A percentile compares a stretch with the other conserved stretches of the same genome.
These are phyloP conservation scores for Glossosoma conforme DNA, from an alignment of 1,140 invertebrate genomes.

Conservation along the genomic window DNA sequence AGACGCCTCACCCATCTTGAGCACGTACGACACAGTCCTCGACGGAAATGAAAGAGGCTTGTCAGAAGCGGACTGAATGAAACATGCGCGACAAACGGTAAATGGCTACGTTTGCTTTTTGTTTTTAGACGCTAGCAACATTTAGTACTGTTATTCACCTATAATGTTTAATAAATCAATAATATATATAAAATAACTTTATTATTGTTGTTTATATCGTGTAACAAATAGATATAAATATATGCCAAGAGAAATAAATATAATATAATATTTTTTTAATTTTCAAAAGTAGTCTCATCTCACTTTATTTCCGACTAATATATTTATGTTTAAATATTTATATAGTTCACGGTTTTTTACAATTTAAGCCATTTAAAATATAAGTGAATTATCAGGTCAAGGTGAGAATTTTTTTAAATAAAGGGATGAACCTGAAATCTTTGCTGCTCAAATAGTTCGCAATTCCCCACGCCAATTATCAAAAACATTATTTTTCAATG, in stretches of 20 bases:
- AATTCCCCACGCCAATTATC: too few relatives aligned
- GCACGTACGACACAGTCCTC: constrained; percentile 24
- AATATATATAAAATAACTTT: neutral
- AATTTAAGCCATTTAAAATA: too few relatives aligned
- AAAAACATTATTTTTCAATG: too few relatives aligned
- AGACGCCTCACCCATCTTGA: constrained; percentile 26
- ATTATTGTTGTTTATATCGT: neutral
- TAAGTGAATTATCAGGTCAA: too few relatives aligned
- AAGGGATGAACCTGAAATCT: too few relatives aligned
- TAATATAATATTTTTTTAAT: too few relatives aligned
- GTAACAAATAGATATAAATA: too few relatives aligned
- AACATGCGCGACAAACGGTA: constrained; percentile 22
- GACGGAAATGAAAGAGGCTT: constrained; percentile 26
- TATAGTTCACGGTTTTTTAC: too few relatives aligned
- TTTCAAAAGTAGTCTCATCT: neutral
- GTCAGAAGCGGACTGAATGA: constrained; percentile 19
- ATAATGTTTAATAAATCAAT: too few relatives aligned
- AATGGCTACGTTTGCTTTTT: constrained; percentile 22
- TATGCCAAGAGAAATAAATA: too few relatives aligned
- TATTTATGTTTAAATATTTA: neutral
- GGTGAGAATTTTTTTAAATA: too few relatives aligned
- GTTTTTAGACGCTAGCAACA: constrained; percentile 4
- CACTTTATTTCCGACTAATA: neutral
- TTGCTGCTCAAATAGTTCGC: too few relatives aligned
- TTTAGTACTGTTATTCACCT: neutral